These are phyloP conservation scores for Cheilinus undulatus DNA, from an alignment of 2,113 vertebrate species.

Conservation along the genomic window DNA sequence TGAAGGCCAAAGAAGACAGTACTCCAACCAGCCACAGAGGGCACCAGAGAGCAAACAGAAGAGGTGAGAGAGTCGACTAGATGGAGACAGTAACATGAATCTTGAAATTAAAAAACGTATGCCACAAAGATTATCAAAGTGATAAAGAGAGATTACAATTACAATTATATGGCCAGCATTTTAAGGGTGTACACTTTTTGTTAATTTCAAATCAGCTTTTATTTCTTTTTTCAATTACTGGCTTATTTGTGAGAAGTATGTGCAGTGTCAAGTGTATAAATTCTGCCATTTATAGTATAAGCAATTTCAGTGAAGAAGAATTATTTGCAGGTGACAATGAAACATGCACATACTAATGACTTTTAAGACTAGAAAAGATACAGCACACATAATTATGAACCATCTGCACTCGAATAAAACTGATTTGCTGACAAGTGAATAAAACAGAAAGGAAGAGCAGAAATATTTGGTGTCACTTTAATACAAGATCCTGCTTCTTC, in stretches of 20 bases:
- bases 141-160: no score
- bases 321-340: background rate
- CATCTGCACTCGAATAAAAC: no score
- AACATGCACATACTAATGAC: background rate
- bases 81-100: slow-evolving; percentile 8
- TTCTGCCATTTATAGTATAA: background rate
- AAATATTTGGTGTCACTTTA: no score
- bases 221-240: no score
- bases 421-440: no score
- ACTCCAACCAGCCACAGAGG: slow-evolving; percentile 55
- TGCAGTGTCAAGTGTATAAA: background rate
- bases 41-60: slow-evolving; percentile 51
- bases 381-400: background rate
- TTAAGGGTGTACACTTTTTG: no score
- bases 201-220: no score
- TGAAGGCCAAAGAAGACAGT: slow-evolving; percentile 67
- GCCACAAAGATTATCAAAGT: no score
- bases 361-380: background rate
- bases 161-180: no score
- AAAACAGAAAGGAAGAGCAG: no score
- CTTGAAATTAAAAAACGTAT: background rate
- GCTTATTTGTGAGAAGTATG: background rate
- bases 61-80: slow-evolving; percentile 55
- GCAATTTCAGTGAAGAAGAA: no score
- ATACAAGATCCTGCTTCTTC: no score